phyloP scores from a whole-genome alignment of 2,888 invertebrate genomes.

The Dendrolimus houi region DNA sequence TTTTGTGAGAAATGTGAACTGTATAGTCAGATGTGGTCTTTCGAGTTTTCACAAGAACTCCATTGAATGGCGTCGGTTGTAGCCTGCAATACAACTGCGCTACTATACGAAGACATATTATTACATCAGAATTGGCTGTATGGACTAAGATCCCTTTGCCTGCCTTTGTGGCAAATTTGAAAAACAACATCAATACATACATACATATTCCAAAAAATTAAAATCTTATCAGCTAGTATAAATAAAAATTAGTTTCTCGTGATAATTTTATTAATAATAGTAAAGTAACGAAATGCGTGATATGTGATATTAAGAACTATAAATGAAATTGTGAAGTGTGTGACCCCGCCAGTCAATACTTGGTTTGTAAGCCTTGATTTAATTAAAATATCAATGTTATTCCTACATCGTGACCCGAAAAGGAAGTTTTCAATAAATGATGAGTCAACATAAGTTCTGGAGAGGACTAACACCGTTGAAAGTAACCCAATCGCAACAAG shows the following conservation, averaged over 20 bases:
- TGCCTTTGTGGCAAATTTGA: no score
- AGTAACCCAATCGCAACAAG: constrained; percentile 43
- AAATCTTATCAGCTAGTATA: background rate
- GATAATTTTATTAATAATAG: background rate
- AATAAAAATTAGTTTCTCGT: background rate
- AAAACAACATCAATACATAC: no score
- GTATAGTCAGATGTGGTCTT: no score
- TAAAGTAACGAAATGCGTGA: background rate
- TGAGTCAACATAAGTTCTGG: constrained; percentile 72
- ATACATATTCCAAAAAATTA: no score
- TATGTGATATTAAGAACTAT: background rate
- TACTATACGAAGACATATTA: no score
- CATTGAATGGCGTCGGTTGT: no score
- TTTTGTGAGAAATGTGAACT: no score
- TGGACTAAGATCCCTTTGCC: no score
- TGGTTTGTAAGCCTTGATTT: background rate
- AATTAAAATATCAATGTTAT: constrained; percentile 24
- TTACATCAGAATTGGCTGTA: no score
- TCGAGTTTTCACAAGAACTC: no score
- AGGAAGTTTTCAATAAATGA: constrained; percentile 40
- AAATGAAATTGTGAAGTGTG: constrained; percentile 14
- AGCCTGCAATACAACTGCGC: no score
- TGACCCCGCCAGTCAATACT: constrained; percentile 10
- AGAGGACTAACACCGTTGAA: constrained; percentile 53
- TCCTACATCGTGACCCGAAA: constrained; percentile 24